Percentiles rank a stretch among this genome's conserved stretches.
phyloP scores from a whole-genome alignment of 1,140 invertebrate species.

The Ceratosolen solmsi region DNA sequence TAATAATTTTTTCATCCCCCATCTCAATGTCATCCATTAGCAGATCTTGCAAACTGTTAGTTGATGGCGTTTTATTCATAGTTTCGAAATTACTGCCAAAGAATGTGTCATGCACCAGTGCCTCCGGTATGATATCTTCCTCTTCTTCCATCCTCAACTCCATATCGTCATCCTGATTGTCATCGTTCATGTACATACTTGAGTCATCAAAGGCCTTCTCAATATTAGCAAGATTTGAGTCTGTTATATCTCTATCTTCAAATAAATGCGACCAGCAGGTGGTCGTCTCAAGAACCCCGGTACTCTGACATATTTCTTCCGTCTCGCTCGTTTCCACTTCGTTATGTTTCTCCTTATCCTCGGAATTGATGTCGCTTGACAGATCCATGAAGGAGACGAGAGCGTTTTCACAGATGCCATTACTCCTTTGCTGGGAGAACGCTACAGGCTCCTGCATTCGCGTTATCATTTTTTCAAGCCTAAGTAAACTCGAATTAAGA shows the following conservation, averaged over 20 bases:
- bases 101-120: constrained; percentile 51
- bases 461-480: constrained; percentile 67
- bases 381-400: constrained; percentile 40
- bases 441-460: constrained; percentile 61
- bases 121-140: constrained; percentile 61
- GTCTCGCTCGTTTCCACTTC: background rate
- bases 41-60: constrained; percentile 54
- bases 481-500: constrained; percentile 67
- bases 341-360: background rate
- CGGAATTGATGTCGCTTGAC: background rate
- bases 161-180: constrained; percentile 45
- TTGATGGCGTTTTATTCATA: constrained; percentile 40
- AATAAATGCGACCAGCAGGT: constrained; percentile 34
- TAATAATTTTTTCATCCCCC: constrained; percentile 44
- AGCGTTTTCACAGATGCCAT: constrained; percentile 2
- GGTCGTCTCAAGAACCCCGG: constrained; percentile 24
- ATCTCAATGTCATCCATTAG: constrained; percentile 56
- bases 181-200: constrained; percentile 2
- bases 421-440: constrained; percentile 36
- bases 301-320: constrained; percentile 6
- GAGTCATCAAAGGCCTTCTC: constrained; percentile 14
- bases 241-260: constrained; percentile 5
- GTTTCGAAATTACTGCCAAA: constrained; percentile 3
- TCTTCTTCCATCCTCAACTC: constrained; percentile 46
- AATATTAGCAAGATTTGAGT: constrained; percentile 16